These are phyloP conservation scores for Dendrolimus kikuchii DNA, from an alignment of 1,140 invertebrate genomes.

Conservation along the genomic window DNA sequence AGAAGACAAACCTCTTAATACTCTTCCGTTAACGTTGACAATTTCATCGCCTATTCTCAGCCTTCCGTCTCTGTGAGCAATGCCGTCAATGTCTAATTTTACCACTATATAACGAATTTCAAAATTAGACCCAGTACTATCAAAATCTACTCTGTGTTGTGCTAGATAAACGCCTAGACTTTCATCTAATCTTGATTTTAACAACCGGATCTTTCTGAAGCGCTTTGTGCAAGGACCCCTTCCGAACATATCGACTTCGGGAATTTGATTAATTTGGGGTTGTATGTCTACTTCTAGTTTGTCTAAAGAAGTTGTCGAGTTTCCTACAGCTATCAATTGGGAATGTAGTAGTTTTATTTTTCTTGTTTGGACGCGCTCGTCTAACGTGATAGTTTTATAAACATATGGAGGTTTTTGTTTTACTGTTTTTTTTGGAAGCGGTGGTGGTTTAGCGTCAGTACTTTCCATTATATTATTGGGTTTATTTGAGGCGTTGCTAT, in stretches of 20 bases:
- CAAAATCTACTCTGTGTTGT: conserved; percentile 74
- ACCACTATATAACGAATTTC: conserved; percentile 87
- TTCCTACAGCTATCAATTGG: conserved; percentile 52
- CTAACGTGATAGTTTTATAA: conserved; percentile 67
- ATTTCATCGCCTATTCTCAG: conserved; percentile 88
- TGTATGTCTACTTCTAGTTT: conserved; percentile 18
- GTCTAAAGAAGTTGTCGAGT: conserved; percentile 42
- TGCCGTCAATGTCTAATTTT: conserved; percentile 84
- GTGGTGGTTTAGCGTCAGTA: conserved; percentile 59
- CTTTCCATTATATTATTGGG: conserved; percentile 36
- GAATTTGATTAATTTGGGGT: conserved; percentile 18
- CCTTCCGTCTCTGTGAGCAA: conserved; percentile 87
- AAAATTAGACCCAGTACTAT: conserved; percentile 65
- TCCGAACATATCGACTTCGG: conserved; percentile 56
- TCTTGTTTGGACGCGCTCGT: conserved; percentile 68
- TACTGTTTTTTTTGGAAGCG: conserved; percentile 60
- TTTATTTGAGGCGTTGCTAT: conserved; percentile 28
- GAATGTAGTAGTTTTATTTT: conserved; percentile 67
- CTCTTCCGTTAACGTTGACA: conserved; percentile 87
- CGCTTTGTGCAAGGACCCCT: conserved; percentile 66
- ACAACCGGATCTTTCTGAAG: conserved; percentile 73
- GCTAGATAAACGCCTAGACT: conserved; percentile 80
- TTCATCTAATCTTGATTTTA: conserved; percentile 77
- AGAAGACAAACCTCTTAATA: conserved; percentile 83
- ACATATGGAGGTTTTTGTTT: conserved; percentile 61